Evolutionary conservation across 1,140 invertebrate genomes (phyloP), one percentile per base, ranked within the genome.

Genomic region (Pseudomyrmex dendroicus): DNA sequence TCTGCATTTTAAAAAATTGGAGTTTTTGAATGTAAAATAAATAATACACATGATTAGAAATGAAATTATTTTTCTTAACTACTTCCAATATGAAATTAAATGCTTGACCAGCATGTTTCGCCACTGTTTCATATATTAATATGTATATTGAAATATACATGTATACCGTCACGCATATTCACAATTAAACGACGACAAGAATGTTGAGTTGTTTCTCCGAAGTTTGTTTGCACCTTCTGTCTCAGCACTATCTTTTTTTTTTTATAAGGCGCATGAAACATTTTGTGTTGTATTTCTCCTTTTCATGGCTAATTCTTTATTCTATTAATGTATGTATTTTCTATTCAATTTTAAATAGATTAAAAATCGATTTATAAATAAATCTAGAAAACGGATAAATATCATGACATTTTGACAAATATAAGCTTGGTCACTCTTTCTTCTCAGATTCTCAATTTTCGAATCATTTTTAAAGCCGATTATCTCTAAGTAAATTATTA

Each of bases 181-280:
- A 12, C 8, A 46, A 17, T 63, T 35, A 50, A 52, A 72, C 61
- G 7, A 72, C 13, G 3, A 62, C 22, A 61, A 73, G 57, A 15
- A 17, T 9, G 46, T 50, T 35, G 50, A 35, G 64, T 70, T 46
- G 17, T 73, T 17, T 44, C 48, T 68, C n/a, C 13, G 48, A 44
- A 22, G 68, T 68, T 78, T 78, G 52, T 56, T 78, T 68, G 52
- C 46, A 67, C 22, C 44, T 67, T 22, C 46, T 46, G 22, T 68
- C 35, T 35, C 48, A 50, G 20, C 35, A 78, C 44, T 46, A 78
- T 35, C 13, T 7, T 22, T 68, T 20, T 52, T 15, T 68, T 44
- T 12, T 57, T 78, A 35, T 64, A 67, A 78, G 22, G 52, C 52
- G 80, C 80, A 83, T 76, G 59, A 62, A 10, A 15, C 74, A 20